Conservation (phyloP, 1,140 invertebrate species). For the Hydropsyche tenuis region DNA sequence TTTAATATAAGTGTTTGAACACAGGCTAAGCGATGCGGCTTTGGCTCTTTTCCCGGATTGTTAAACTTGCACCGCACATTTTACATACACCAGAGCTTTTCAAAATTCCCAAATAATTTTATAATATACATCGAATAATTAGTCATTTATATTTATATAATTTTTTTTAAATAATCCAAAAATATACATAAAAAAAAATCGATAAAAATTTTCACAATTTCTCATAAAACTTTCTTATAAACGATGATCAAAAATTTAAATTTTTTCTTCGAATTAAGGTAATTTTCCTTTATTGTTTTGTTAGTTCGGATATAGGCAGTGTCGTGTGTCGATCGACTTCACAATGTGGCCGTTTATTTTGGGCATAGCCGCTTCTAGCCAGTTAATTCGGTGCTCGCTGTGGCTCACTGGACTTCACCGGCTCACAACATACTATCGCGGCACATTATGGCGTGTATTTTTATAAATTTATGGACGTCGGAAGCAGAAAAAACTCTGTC, state of each 20-base stretch:
- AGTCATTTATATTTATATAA: too few relatives aligned
- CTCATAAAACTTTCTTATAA: too few relatives aligned
- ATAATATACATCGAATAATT: too few relatives aligned
- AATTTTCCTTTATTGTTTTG: not conserved
- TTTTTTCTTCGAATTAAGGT: not conserved
- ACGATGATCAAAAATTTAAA: too few relatives aligned
- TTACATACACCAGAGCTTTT: too few relatives aligned
- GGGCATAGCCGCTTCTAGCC: conserved; percentile 29
- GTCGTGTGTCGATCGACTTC: conserved; percentile 23
- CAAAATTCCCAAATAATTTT: too few relatives aligned
- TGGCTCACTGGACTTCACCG: conserved; percentile 7
- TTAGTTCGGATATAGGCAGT: not conserved
- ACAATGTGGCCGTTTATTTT: conserved; percentile 35
- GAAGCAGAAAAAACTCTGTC: too few relatives aligned
- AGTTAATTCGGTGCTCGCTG: conserved; percentile 30
- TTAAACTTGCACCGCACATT: conserved; percentile 10
- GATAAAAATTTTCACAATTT: too few relatives aligned
- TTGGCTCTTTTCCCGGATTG: conserved; percentile 3
- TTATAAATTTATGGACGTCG: not conserved
- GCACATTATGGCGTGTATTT: conserved; percentile 26
- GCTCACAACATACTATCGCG: not conserved
- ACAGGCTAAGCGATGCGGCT: not conserved
- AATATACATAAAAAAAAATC: too few relatives aligned
- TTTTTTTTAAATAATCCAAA: too few relatives aligned
- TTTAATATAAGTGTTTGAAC: too few relatives aligned